Evolutionary conservation across 2,113 vertebrate species (phyloP).

Genomic region (Varanus salvator): DNA sequence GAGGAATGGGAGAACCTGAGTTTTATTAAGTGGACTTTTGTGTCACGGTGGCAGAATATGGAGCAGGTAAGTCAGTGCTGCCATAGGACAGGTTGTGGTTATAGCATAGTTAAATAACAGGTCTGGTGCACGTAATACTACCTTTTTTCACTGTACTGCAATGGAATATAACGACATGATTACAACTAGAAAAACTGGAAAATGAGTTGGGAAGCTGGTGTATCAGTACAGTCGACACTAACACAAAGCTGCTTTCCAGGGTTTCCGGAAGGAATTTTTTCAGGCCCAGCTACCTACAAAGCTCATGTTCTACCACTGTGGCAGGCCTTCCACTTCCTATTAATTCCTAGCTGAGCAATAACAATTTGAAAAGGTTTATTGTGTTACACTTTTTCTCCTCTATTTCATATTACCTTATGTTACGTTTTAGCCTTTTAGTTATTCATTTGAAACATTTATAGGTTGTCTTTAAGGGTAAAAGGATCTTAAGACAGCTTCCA

Average conservation of each 20-base stretch:
- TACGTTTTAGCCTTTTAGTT: background rate
- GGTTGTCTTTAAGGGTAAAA: background rate
- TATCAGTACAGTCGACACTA: no score
- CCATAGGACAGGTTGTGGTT: background rate
- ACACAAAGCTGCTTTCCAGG: no score
- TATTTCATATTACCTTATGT: background rate
- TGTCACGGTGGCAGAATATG: background rate
- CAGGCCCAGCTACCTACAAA: no score
- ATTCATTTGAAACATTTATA: background rate
- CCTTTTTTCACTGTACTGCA: no score
- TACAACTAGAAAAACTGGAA: no score
- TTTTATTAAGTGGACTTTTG: background rate
- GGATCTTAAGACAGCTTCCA: background rate
- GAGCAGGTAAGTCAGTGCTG: background rate
- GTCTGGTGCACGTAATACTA: background rate
- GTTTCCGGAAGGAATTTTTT: no score
- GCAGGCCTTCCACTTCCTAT: no score
- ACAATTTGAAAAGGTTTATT: background rate
- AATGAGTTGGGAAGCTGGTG: no score
- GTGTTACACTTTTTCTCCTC: background rate
- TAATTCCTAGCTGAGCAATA: background rate
- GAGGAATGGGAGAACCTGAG: background rate
- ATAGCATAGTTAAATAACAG: background rate
- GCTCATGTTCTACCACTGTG: no score
- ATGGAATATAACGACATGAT: no score